phyloP scores from a whole-genome alignment of 2,888 invertebrate species.

The Cataglyphis rosenhaueri region DNA sequence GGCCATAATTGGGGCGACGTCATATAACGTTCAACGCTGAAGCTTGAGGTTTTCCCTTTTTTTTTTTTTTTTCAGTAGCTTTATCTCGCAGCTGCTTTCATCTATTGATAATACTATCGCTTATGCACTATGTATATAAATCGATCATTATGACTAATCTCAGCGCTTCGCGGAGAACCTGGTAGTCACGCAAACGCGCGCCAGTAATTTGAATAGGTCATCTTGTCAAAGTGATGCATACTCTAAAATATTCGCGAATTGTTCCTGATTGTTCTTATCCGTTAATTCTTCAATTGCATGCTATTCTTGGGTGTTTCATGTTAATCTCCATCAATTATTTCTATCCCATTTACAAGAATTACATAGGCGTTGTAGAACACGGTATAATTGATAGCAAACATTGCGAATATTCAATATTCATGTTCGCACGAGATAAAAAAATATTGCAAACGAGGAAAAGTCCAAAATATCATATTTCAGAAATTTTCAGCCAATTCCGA shows the following conservation, averaged over 20 bases:
- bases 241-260: background rate
- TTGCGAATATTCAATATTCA: conserved; percentile 32
- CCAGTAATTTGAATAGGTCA: conserved; percentile 2
- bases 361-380: background rate
- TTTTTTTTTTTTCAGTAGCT: background rate
- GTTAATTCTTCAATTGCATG: background rate
- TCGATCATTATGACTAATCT: conserved; percentile 13
- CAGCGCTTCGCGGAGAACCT: background rate
- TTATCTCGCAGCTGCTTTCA: background rate
- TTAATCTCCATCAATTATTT: background rate
- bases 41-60: background rate
- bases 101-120: conserved; percentile 15
- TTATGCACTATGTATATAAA: background rate
- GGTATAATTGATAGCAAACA: conserved; percentile 8
- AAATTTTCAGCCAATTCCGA: conserved; percentile 22
- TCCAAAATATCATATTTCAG: background rate
- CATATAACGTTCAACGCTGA: background rate
- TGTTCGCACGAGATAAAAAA: conserved; percentile 24
- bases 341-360: background rate
- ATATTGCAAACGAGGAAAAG: background rate
- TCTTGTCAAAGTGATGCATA: background rate
- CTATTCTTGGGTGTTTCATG: background rate
- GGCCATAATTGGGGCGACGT: conserved; percentile 36
- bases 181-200: background rate
- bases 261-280: too few relatives aligned